A percentile compares a stretch with the other conserved stretches of the same genome.
phyloP scores from a whole-genome alignment of 2,888 invertebrate genomes.

The Cyclophora punctaria region DNA sequence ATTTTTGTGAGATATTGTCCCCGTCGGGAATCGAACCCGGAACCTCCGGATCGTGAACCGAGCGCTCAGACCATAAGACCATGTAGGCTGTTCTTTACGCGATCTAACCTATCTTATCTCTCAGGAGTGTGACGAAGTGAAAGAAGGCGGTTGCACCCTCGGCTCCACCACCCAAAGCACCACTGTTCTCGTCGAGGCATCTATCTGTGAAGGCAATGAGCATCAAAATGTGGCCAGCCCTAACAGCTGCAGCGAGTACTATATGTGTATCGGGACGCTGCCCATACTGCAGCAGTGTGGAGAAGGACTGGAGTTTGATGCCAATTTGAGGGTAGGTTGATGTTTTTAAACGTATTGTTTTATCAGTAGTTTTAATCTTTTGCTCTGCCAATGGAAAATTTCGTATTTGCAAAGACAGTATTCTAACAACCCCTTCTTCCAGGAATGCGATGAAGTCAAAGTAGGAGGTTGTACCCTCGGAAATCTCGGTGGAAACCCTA shows the following conservation, averaged over 20 bases:
- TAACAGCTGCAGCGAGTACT: slow-evolving; percentile 12
- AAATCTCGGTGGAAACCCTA: no score
- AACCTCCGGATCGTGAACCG: no score
- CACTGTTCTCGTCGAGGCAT: background rate
- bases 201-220: slow-evolving; percentile 4
- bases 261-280: slow-evolving; percentile 10
- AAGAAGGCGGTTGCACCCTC: slow-evolving; percentile 21
- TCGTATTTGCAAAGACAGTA: no score
- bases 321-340: no score
- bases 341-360: no score
- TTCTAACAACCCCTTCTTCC: background rate
- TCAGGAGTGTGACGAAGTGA: slow-evolving; percentile 19
- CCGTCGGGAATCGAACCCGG: no score
- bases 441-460: slow-evolving; percentile 18
- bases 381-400: no score
- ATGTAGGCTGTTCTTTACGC: no score
- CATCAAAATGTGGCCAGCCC: slow-evolving; percentile 13
- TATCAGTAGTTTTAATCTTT: no score
- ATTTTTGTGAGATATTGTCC: no score
- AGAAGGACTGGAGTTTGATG: slow-evolving; percentile 1
- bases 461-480: slow-evolving; percentile 21
- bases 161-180: background rate
- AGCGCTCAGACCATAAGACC: no score
- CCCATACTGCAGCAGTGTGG: slow-evolving; percentile 3
- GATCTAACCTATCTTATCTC: background rate